Conservation (phyloP, 2,888 invertebrate genomes). For the Patella ulyssiponensis region DNA sequence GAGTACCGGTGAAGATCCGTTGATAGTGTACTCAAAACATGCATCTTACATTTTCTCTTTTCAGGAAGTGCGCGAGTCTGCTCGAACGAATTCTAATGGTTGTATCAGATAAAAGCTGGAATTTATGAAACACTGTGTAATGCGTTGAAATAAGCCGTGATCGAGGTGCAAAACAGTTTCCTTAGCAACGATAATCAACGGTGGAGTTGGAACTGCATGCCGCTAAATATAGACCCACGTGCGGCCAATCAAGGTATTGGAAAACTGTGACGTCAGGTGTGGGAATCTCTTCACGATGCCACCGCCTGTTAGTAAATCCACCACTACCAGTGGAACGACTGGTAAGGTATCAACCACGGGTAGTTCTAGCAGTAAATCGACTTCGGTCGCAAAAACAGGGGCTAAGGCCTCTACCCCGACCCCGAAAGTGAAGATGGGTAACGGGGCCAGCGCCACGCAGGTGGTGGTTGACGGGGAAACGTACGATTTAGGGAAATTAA, state of each 20-base stretch:
- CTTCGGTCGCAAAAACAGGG: constrained; percentile 14
- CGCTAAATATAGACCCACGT: neutral
- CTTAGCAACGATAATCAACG: constrained; percentile 3
- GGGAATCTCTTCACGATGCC: constrained; percentile 32
- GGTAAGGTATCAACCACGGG: neutral
- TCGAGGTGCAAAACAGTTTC: neutral
- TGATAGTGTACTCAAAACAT: too few species aligned
- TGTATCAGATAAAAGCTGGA: too few species aligned
- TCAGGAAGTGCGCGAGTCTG: too few species aligned
- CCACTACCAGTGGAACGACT: constrained; percentile 18
- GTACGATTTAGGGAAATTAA: constrained; percentile 62
- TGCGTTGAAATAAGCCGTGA: too few species aligned
- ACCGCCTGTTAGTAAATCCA: constrained; percentile 28
- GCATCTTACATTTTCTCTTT: too few species aligned
- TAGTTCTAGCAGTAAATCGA: constrained; percentile 4
- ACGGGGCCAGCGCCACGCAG: constrained; percentile 61
- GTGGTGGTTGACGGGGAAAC: constrained; percentile 64
- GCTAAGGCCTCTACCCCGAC: neutral
- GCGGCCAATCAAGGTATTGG: constrained; percentile 22
- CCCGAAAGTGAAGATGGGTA: constrained; percentile 57
- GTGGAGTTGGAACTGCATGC: neutral
- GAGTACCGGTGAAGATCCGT: too few species aligned
- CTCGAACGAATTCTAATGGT: too few species aligned
- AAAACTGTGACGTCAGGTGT: constrained; percentile 24
- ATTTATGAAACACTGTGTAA: too few species aligned